Evolutionary conservation across 2,888 invertebrate species (phyloP).

Genomic region (Gandaritis pyraliata): DNA sequence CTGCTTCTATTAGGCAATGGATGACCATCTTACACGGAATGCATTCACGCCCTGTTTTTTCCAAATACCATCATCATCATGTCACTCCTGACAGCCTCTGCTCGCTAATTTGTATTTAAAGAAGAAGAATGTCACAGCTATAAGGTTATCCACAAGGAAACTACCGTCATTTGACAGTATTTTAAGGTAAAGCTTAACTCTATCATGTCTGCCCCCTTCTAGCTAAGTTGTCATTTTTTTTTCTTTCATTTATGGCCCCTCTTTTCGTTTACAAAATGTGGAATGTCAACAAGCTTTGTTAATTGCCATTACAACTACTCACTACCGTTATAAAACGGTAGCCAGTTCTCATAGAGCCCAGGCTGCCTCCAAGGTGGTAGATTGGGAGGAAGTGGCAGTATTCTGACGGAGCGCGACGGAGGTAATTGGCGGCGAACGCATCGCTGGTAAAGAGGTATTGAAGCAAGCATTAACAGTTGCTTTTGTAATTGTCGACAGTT

Average conservation of each 20-base stretch:
- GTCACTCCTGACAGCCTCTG: background rate
- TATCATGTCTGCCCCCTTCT: too few species aligned
- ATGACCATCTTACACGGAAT: background rate
- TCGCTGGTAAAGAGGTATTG: slow-evolving; percentile 17
- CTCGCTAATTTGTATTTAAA: background rate
- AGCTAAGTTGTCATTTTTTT: too few species aligned
- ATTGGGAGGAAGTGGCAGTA: slow-evolving; percentile 10
- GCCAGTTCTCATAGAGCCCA: background rate
- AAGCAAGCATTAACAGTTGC: slow-evolving; percentile 14
- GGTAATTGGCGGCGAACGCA: slow-evolving; percentile 29
- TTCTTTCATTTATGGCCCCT: too few species aligned
- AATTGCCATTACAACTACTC: too few species aligned
- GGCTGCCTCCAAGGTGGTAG: slow-evolving; percentile 18
- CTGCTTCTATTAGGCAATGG: too few species aligned
- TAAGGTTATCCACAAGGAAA: background rate
- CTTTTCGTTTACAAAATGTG: too few species aligned
- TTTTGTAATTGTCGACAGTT: background rate
- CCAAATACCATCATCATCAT: slow-evolving; percentile 5
- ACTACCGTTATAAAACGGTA: background rate
- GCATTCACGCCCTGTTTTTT: background rate
- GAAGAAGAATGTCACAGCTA: background rate
- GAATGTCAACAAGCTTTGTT: too few species aligned
- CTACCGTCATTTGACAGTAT: too few species aligned
- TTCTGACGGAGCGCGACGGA: slow-evolving; percentile 13
- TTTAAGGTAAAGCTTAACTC: too few species aligned